Evolutionary conservation across 2,888 invertebrate genomes (phyloP), one percentile per base, ranked within the genome.

Genomic region (Tinea semifulvella): DNA sequence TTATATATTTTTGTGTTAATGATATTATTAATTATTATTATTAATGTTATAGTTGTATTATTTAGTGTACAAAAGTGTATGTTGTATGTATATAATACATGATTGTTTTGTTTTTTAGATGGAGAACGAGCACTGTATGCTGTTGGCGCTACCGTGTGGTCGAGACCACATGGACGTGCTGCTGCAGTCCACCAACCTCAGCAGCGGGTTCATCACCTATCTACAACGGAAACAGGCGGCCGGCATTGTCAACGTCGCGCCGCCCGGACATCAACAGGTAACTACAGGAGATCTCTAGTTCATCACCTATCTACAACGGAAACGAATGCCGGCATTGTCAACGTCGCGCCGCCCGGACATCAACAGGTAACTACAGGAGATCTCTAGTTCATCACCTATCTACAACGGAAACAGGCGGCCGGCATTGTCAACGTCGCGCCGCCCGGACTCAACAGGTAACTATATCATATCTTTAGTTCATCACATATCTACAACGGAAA

Each of bases 241-340:
- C 55, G 98, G 98, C 57, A 98, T 99, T 64, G 95, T 98, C 56
- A 98, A 98, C 75, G 92, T 97, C 50, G 91, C 92, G 17, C 89
- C 91, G 51, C 95, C 96, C 45, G 95, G 94, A 52, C 91, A 93
- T 56, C 92, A 93, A 53, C 89, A 91, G 84, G 91, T 90, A 70
- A 26, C 2, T 26, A 26, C n/a, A 13, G n/a, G n/a, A n/a, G n/a
- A n/a, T n/a, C n/a, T n/a, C 51, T 96, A 96, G 53, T 98, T 98
- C 73, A 98, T 98, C 63, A 94, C 94, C 44, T 99, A 99, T 75
- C 84, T 98, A 57, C 94, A 95, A 80, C 90, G 93, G 64, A 98
- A 98, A 76, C 95, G 95, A 82, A 98, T 49, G 98, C 98, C 55
- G 98, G 98, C 57, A 98, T 99, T 64, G 95, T 98, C 56, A 98